Percentiles rank a stretch among this genome's conserved stretches.
phyloP scores from a whole-genome alignment of 1,140 invertebrate genomes.

The Pteromalus puparum region DNA sequence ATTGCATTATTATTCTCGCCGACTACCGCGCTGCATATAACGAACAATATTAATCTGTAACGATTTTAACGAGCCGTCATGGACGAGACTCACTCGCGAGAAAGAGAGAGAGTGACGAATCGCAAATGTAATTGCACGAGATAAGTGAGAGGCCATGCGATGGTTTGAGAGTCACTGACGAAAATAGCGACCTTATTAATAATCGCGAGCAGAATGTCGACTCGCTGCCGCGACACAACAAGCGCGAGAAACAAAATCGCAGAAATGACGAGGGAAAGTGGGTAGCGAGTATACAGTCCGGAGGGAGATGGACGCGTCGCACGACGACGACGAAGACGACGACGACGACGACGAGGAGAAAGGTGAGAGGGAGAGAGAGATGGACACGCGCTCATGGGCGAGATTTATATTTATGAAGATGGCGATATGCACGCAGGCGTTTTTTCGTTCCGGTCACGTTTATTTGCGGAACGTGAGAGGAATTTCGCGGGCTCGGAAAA shows the following conservation, averaged over 20 bases:
- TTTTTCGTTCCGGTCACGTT: background rate
- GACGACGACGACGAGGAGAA: background rate
- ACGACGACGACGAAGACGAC: background rate
- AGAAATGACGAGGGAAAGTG: background rate
- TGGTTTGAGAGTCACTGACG: conserved; percentile 42
- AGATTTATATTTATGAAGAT: conserved; percentile 18
- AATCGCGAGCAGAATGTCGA: conserved; percentile 39
- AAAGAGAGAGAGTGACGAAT: conserved; percentile 32
- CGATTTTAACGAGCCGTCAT: conserved; percentile 42
- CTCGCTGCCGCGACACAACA: conserved; percentile 4
- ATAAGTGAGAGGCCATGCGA: conserved; percentile 35
- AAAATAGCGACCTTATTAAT: conserved; percentile 49
- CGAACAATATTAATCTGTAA: conserved; percentile 43
- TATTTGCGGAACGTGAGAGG: too few relatives aligned
- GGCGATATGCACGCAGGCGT: background rate
- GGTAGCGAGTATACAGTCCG: background rate
- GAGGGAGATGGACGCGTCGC: background rate
- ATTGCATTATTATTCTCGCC: background rate
- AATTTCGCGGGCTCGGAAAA: too few relatives aligned
- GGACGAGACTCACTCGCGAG: background rate
- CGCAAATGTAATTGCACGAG: conserved; percentile 45
- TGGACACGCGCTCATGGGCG: background rate
- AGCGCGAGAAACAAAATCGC: conserved; percentile 17
- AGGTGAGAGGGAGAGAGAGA: conserved; percentile 16
- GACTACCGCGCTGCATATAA: background rate